Evolutionary conservation across 2,113 vertebrate species (phyloP), one percentile per base, ranked within the genome.

Genomic region (Psilopogon haemacephalus): DNA sequence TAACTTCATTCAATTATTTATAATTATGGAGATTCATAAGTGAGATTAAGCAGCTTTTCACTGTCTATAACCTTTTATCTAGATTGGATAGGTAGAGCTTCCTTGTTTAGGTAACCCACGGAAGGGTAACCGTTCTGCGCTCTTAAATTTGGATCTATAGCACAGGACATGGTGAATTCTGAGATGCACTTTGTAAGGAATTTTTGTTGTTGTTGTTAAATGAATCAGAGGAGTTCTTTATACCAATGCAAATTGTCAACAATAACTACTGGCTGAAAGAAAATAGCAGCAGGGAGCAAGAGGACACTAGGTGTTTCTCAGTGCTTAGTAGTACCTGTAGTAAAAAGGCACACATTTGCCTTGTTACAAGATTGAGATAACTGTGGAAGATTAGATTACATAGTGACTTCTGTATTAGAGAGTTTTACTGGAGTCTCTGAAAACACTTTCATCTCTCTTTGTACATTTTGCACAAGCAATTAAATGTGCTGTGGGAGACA

Each of bases 1-100:
- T 86, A 74, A 15, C 14, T 79, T 89, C 37, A 67, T 89, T 89
- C 65, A 86, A 28, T 85, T 94, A 91, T 64, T 91, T 48, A 50
- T 81, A 91, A 84, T 89, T 89, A 84, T 59, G 46, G 67, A 89
- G 60, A 68, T 93, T 90, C 77, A 86, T 77, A 87, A 70, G 83
- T 87, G 84, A 83, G 37, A 90, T 90, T 82, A 85, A 62, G 12
- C 11, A 64, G 15, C 24, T 91, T 87, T 94, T 63, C 37, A 89
- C 37, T 46, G 5, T 72, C 35, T 93, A 5, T 88, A 74, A 77
- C 16, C 9, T 73, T 24, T 37, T 77, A 75, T 37, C 30, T 88
- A 26, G 33, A 74, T 92, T 42, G 68, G 52, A 58, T 68, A 77
- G 37, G 68, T 46, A 46, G 44, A 79, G 44, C n/a, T 79, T 59